phyloP scores from a whole-genome alignment of 2,113 vertebrate species.

The Microcebus tavaratra region DNA sequence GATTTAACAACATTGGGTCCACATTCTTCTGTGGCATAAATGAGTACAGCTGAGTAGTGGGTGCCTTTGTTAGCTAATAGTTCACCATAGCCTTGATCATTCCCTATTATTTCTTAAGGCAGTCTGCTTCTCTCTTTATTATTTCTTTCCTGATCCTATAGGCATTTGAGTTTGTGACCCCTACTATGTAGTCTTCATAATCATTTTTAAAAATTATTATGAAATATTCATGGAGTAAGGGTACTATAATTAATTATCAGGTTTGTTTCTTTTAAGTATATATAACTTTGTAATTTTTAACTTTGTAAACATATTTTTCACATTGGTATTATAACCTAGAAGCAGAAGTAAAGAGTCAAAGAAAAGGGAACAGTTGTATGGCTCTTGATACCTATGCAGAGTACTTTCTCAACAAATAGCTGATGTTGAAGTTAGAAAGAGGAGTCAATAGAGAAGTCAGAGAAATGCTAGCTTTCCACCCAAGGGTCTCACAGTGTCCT shows the following conservation, averaged over 20 bases:
- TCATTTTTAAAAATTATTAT: slow-evolving; percentile 33
- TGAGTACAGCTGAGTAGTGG: not conserved
- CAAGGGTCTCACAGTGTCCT: not conserved
- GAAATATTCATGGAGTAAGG: not conserved
- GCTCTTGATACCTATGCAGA: not conserved
- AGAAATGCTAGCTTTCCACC: not conserved
- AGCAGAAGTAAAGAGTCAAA: not conserved
- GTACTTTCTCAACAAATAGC: not conserved
- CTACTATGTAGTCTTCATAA: not conserved
- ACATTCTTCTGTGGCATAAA: not conserved
- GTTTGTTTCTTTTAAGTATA: not conserved
- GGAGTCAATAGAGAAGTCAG: not conserved
- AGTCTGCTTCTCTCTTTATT: not conserved
- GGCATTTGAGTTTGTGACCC: not conserved
- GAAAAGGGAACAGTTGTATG: not conserved
- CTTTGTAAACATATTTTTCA: slow-evolving; percentile 15
- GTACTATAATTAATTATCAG: not conserved
- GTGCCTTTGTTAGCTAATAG: not conserved
- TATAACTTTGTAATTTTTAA: slow-evolving; percentile 26
- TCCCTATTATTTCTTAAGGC: not conserved
- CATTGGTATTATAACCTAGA: not conserved
- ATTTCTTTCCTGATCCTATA: not conserved
- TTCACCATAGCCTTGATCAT: not conserved
- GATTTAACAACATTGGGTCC: not conserved
- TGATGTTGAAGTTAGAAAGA: not conserved